Evolutionary conservation across 2,888 invertebrate genomes (phyloP), one percentile per base, ranked within the genome.

Genomic region (Lucinisca nassula): DNA sequence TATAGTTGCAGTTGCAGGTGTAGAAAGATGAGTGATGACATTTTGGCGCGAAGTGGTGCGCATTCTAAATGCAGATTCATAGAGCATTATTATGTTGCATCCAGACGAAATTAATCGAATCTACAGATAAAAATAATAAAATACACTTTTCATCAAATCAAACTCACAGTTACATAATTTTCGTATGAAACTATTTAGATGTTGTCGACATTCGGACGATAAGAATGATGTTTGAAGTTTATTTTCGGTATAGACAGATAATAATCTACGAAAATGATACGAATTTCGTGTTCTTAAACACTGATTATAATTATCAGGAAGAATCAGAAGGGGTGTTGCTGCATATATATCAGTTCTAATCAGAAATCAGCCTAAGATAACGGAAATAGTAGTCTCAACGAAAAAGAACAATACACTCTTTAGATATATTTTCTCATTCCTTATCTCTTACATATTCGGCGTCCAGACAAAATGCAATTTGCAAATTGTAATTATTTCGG

Each of bases 391-490:
- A 67, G 67, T 67, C 67, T 67, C 67, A 32, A n/a, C n/a, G n/a
- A 35, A 35, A 45, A 40, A 84, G 83, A 87, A 90, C 89, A 90
- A 90, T 90, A 77, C 73, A n/a, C 61, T 76, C 72, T 81, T 70
- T 70, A 85, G 77, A 82, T n/a, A 30, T 61, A 27, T 35, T 35
- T 21, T 67, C 67, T 67, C 67, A 8, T 6, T 24, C 35, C 67
- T 67, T 67, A 67, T 67, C 67, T 67, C 32, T 35, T 35, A 67
- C 35, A 67, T 79, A 82, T 85, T 82, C 88, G 84, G 83, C 76
- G 72, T 87, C 78, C 85, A 90, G 88, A 88, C 88, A 87, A 90
- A 90, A 90, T 90, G 88, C 90, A 90, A 90, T 90, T 90, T 90
- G 88, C 90, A 90, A 90, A 88, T 90, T 88, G 90, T 90, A 90